Base-by-base conservation (phyloP, 1,140 invertebrate species). In the Apocrypta bakeri region DNA sequence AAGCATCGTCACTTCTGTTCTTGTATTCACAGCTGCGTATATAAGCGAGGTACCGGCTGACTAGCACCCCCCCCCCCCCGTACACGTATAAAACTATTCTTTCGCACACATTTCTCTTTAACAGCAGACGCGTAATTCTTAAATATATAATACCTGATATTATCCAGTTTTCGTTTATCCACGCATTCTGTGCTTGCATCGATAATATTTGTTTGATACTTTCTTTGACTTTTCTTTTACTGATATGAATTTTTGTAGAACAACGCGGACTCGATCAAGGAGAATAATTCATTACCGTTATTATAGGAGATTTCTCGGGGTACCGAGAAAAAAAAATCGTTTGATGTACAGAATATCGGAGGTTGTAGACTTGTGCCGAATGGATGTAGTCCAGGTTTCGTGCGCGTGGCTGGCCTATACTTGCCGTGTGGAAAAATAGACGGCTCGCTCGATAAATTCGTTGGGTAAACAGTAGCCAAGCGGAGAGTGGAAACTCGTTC, bases 391-490 rank as follows among this genome's bases (percentile, higher is more conserved):
- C 24, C 64, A 66, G 64, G 12, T 66, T 27, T 29, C 64, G 64
- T 12, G 64, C 48, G 17, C 2, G 6, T 1, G 14, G 7, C 17
- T 25, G 63, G 64, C 64, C 64, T 66, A 66, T 25, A 27, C 9
- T 66, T 17, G 64, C 63, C n/a, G 48, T 56, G 64, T 56, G 64
- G 27, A 66, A 66, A 66, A 66, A 66, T 29, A 29, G 24, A 66
- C 24, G 64, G 64, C 8, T 66, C 64, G 64, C 64, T 66, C 64
- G 64, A 66, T 27, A 66, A 66, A 66, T 66, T 29, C 64, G 64
- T 14, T 29, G 64, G 29, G 24, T 56, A 56, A 56, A 56, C 48
- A 56, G 48, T n/a, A 56, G 48, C 2, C 2, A 6, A 56, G 48
- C 48, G 6, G 3, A n/a, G 48, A 56, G 48, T 56, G 48, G 3